Evolutionary conservation across 2,888 invertebrate species (phyloP).

Genomic region (Branchellion lobata): DNA sequence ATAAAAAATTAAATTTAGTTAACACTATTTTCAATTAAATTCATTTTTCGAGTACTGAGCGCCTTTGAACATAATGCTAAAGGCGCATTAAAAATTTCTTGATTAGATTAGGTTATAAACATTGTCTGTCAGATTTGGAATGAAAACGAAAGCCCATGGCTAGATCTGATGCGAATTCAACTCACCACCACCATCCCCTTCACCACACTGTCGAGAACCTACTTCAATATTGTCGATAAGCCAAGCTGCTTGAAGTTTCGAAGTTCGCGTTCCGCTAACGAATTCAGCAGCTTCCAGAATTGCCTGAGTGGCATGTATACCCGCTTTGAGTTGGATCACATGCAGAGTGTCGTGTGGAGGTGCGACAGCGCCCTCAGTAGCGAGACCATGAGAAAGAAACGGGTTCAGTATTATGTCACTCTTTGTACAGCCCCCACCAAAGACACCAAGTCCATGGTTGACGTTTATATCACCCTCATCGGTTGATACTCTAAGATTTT

Average conservation of each 20-base stretch:
- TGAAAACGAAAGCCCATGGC: constrained; percentile 50
- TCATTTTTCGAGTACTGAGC: too few relatives aligned
- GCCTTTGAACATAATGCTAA: too few relatives aligned
- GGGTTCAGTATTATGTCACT: constrained; percentile 48
- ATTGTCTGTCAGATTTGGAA: constrained; percentile 49
- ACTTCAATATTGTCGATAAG: constrained; percentile 52
- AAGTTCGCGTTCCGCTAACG: constrained; percentile 45
- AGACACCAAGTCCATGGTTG: constrained; percentile 49
- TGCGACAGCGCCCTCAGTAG: constrained; percentile 37
- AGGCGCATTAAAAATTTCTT: too few relatives aligned
- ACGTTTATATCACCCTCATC: constrained; percentile 52
- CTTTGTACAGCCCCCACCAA: constrained; percentile 47
- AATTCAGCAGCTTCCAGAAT: constrained; percentile 49
- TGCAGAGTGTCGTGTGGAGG: constrained; percentile 42
- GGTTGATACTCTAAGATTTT: constrained; percentile 41
- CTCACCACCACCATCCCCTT: constrained; percentile 51
- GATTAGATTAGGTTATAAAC: background rate
- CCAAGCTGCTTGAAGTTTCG: constrained; percentile 50
- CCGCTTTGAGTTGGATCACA: constrained; percentile 50
- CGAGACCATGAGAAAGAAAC: constrained; percentile 27
- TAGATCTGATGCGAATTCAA: constrained; percentile 49
- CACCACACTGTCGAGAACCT: constrained; percentile 49
- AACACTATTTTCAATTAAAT: background rate
- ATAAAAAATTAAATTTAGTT: background rate
- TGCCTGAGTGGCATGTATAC: constrained; percentile 50